Evolutionary conservation across 2,797 vertebrate species (phyloP).

Genomic region (Cyclura pinguis): DNA sequence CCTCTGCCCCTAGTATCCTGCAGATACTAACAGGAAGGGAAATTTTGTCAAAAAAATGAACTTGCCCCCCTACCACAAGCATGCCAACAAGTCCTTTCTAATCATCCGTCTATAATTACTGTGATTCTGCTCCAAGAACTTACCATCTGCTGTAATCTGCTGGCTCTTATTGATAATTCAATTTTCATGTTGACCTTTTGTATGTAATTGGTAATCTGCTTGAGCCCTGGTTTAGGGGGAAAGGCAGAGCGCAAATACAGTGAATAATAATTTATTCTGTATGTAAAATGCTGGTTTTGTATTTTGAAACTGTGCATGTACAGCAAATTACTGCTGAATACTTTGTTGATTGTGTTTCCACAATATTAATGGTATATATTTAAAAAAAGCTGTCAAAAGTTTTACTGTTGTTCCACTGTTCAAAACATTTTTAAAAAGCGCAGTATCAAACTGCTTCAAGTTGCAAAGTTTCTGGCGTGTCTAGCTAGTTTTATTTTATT

Average conservation of each 20-base stretch:
- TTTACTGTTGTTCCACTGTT: not conserved
- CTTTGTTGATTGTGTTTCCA: not conserved
- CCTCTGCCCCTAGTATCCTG: not conserved
- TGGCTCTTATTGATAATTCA: too few relatives aligned
- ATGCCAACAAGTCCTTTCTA: too few relatives aligned
- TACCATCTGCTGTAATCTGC: too few relatives aligned
- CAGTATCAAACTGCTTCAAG: not conserved
- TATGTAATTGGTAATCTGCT: too few relatives aligned
- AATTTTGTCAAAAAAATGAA: too few relatives aligned
- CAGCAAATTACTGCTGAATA: not conserved
- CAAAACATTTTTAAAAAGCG: not conserved
- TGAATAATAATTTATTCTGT: not conserved
- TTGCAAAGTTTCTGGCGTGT: not conserved
- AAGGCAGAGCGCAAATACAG: too few relatives aligned
- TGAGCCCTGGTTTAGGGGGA: too few relatives aligned
- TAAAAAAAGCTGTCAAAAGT: not conserved
- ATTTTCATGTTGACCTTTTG: too few relatives aligned
- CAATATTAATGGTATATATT: not conserved
- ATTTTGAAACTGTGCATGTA: not conserved
- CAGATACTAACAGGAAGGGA: too few relatives aligned
- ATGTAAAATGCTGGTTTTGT: not conserved
- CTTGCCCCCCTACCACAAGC: too few relatives aligned
- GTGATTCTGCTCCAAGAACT: too few relatives aligned
- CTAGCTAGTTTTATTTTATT: not conserved
- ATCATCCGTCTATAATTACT: too few relatives aligned